These are phyloP conservation scores for Sminthopsis crassicaudata DNA, from an alignment of 2,113 vertebrate genomes.

Conservation along the genomic window DNA sequence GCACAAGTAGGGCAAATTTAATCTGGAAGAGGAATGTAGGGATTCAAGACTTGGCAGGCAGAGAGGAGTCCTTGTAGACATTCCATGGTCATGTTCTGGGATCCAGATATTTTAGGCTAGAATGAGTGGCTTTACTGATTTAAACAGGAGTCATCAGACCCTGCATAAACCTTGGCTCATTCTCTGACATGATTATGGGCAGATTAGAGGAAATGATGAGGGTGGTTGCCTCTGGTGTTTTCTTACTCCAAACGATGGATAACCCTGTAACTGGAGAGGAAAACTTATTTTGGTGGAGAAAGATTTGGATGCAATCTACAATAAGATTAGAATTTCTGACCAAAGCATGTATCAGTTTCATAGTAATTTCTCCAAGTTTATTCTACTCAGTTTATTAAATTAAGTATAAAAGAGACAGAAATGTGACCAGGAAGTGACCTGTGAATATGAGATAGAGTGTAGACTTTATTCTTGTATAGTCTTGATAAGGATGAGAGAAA, in stretches of 20 bases:
- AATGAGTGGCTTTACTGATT: rapidly evolving
- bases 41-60: background rate
- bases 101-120: background rate
- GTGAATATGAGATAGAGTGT: background rate
- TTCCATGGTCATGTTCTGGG: background rate
- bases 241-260: background rate
- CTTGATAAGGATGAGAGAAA: background rate
- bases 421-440: background rate
- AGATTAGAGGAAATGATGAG: background rate
- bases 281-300: background rate
- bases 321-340: background rate
- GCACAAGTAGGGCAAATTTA: background rate
- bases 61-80: background rate
- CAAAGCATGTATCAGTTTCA: background rate
- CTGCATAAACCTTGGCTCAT: background rate
- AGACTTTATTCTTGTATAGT: background rate
- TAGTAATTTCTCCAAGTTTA: background rate
- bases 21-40: background rate
- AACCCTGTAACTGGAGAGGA: background rate
- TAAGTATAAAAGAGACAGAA: background rate
- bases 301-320: background rate
- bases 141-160: rapidly evolving
- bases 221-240: background rate
- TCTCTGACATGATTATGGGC: background rate
- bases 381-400: conserved; percentile 1